phyloP scores from a whole-genome alignment of 2,888 invertebrate genomes.

The Ganaspis brasiliensis region DNA sequence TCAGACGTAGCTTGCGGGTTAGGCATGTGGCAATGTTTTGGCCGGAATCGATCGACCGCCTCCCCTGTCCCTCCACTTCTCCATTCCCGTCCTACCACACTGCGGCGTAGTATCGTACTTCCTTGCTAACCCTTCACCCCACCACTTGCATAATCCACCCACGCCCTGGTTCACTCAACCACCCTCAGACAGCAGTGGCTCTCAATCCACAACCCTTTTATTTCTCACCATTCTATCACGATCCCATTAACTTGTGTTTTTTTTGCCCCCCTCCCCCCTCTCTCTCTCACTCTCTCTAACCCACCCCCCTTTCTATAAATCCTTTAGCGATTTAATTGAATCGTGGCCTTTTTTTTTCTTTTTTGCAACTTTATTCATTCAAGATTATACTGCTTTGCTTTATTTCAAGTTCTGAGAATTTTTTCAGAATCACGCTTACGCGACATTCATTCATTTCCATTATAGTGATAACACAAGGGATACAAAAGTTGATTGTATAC shows the following conservation, averaged over 20 bases:
- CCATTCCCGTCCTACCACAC: constrained; percentile 63
- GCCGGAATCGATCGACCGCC: constrained; percentile 78
- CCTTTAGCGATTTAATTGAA: too few relatives aligned
- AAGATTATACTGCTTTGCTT: too few relatives aligned
- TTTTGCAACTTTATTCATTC: too few relatives aligned
- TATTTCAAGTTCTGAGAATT: too few relatives aligned
- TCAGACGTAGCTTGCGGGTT: constrained; percentile 55
- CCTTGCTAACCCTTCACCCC: constrained; percentile 55
- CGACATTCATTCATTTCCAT: too few relatives aligned
- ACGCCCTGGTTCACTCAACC: constrained; percentile 77
- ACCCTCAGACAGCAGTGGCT: constrained; percentile 73
- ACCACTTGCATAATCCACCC: constrained; percentile 75
- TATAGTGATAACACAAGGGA: too few relatives aligned
- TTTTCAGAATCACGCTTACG: too few relatives aligned
- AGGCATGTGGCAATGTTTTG: constrained; percentile 81
- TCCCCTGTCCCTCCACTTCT: constrained; percentile 62
- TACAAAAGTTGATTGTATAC: too few relatives aligned
- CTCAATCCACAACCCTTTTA: constrained; percentile 62
- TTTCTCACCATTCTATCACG: not conserved
- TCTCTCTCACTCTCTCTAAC: not conserved
- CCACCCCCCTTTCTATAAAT: too few relatives aligned
- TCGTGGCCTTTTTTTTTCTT: too few relatives aligned
- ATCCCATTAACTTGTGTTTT: not conserved
- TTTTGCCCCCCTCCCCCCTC: not conserved
- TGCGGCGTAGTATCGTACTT: constrained; percentile 73